Base-by-base conservation (phyloP, 2,113 vertebrate species). In the Sclerurus mexicanus region DNA sequence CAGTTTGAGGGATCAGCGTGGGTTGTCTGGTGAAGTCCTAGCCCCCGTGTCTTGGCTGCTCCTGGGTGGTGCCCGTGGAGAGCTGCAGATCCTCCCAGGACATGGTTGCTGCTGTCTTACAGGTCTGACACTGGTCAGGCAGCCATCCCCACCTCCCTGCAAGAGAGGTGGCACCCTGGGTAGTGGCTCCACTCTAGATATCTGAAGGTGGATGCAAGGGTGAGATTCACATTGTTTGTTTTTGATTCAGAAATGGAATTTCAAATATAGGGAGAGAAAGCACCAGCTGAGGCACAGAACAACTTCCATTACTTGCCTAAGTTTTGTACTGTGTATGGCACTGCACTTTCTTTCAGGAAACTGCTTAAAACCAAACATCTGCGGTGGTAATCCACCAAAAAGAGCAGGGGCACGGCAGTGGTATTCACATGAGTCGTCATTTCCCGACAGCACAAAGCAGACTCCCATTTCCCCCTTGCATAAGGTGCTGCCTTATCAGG, bases 61-160 rank as follows among this genome's bases (percentile, higher is more conserved):
- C 27, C 27, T 74, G 59, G 28, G 59, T 60, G 59, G 33, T 15
- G 21, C 46, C 31, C 7, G 6, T 5, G 5, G 42, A 44, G 44
- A 8, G n/a, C 46, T 0, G 3, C 0, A 0, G 42, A 8, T 64
- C 4, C 25, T 42, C 8, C 71, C 2, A 9, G 27, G 46, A 13
- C 66, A 64, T 3, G 1, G 53, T 13, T 17, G 50, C 40, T 72
- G 30, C 62, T 14, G 37, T 19, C 2, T 71, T 46, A 10, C 22
- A 64, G 35, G 18, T 52, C 55, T 73, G 60, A 6, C 46, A 39
- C 4, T 1, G 4, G 52, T 3, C 56, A 21, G 67, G 39, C 0
- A 2, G 22, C 31, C 1, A 1, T 62, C 37, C 33, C 24, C 3
- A 0, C 37, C 39, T 63, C 67, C 67, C 62, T 46, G 47, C 3